These are phyloP conservation scores for Rhinichthys klamathensis DNA, from an alignment of 2,113 vertebrate genomes.

Conservation along the genomic window DNA sequence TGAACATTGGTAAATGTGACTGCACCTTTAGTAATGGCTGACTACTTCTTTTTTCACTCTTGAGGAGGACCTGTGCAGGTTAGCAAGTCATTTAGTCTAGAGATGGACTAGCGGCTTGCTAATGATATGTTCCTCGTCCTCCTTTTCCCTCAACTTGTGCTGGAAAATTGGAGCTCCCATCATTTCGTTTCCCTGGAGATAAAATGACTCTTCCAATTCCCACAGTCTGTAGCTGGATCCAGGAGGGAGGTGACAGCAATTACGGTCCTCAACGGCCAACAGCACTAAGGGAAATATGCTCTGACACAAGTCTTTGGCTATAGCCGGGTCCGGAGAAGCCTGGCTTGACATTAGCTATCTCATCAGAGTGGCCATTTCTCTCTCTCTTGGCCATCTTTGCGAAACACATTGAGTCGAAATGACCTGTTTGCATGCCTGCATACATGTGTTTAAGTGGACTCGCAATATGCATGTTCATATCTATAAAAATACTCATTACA, in stretches of 20 bases:
- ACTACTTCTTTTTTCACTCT: neutral
- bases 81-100: conserved; percentile 66
- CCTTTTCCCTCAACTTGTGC: conserved; percentile 54
- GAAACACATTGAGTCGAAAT: neutral
- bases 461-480: conserved; percentile 27
- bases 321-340: conserved; percentile 54
- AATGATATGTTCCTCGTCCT: conserved; percentile 47
- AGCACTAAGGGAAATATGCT: conserved; percentile 38
- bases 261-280: conserved; percentile 59
- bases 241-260: conserved; percentile 68
- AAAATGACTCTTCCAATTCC: conserved; percentile 76
- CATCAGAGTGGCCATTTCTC: conserved; percentile 59
- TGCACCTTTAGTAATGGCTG: conserved; percentile 30
- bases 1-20: neutral
- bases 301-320: conserved; percentile 63
- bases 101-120: conserved; percentile 41
- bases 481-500: conserved; percentile 4
- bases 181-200: conserved; percentile 70
- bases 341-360: conserved; percentile 57
- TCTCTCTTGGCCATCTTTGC: conserved; percentile 6
- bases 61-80: conserved; percentile 32
- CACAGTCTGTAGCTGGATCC: conserved; percentile 60
- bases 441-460: conserved; percentile 12
- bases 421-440: conserved; percentile 13
- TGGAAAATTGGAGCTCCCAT: conserved; percentile 63